Conservation (phyloP, 2,888 invertebrate genomes). For the Cerastis leucographa region DNA sequence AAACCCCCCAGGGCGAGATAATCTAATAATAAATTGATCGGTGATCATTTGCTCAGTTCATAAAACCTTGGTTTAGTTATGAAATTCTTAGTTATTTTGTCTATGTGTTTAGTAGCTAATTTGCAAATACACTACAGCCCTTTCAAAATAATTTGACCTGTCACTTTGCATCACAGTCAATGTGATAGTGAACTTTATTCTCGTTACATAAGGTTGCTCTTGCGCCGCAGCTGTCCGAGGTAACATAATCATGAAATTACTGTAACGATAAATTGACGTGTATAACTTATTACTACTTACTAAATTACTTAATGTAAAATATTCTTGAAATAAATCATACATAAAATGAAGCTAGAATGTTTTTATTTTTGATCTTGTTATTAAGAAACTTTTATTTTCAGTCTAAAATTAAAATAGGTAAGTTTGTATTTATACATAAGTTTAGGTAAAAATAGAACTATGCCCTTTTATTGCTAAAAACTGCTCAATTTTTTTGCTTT, state of each 20-base stretch:
- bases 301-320: conserved; percentile 72
- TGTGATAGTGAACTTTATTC: neutral
- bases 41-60: conserved; percentile 51
- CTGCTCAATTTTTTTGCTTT: no score
- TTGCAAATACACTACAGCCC: conserved; percentile 46
- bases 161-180: neutral
- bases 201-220: neutral
- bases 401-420: neutral
- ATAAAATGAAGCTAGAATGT: conserved; percentile 50
- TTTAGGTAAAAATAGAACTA: neutral
- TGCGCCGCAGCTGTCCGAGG: neutral
- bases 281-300: conserved; percentile 57
- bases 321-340: conserved; percentile 80
- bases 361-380: conserved; percentile 39
- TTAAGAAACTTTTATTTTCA: neutral
- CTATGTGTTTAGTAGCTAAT: conserved; percentile 41
- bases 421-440: no score
- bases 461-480: neutral
- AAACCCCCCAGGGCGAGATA: no score
- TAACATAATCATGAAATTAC: neutral
- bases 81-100: conserved; percentile 45
- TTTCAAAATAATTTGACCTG: neutral
- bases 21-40: conserved; percentile 17
- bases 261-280: conserved; percentile 50
- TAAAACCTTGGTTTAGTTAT: conserved; percentile 21